Conservation (phyloP, 2,888 invertebrate species). For the Cerastis leucographa region DNA sequence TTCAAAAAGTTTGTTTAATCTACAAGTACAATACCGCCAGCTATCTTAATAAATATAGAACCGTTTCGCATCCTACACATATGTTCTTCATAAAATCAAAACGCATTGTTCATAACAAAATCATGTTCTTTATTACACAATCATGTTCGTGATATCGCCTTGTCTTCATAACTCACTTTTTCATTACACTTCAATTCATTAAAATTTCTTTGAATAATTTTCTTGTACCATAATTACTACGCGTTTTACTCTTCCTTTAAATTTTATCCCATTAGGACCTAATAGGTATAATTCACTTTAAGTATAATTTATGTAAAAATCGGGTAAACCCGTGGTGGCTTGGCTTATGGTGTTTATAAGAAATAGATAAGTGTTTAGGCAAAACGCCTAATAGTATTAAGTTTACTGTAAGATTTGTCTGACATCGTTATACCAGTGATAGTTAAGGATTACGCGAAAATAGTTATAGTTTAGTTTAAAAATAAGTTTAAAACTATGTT, state of each 20-base stretch:
- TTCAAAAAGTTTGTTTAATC: background rate
- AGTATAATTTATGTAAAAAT: conserved; percentile 4
- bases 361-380: conserved; percentile 7
- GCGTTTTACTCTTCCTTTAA: background rate
- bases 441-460: conserved; percentile 39
- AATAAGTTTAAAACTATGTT: background rate
- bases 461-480: background rate
- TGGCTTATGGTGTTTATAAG: background rate
- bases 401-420: conserved; percentile 6
- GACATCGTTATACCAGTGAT: conserved; percentile 46
- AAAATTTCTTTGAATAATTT: background rate
- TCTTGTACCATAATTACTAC: background rate
- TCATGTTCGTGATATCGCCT: background rate
- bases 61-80: background rate
- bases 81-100: background rate
- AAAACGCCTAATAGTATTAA: background rate
- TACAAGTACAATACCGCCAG: background rate
- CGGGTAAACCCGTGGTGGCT: background rate
- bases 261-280: background rate
- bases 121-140: background rate
- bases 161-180: conserved; percentile 1
- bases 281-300: background rate
- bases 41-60: background rate
- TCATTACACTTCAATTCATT: background rate
- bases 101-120: background rate